Percentiles rank a stretch among this genome's conserved stretches.
phyloP scores from a whole-genome alignment of 2,797 vertebrate species.

The Coluber constrictor region DNA sequence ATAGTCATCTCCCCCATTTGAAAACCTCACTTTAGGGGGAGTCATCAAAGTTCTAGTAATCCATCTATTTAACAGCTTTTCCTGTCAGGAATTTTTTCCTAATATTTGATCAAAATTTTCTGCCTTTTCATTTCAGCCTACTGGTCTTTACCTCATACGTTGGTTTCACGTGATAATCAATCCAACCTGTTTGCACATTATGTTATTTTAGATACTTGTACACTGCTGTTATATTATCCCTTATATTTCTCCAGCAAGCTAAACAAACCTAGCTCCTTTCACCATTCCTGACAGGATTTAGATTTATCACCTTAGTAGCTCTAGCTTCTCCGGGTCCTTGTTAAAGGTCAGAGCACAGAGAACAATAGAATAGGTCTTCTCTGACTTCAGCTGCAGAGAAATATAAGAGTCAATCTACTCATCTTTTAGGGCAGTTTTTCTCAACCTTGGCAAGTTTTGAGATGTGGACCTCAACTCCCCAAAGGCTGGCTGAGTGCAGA shows the following conservation, averaged over 20 bases:
- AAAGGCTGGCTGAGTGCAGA: neutral
- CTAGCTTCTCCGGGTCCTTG: neutral
- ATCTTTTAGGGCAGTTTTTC: neutral
- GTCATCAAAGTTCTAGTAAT: neutral
- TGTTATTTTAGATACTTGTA: neutral
- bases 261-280: neutral
- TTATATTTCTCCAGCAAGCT: neutral
- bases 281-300: neutral
- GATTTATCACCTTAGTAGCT: neutral
- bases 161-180: neutral
- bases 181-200: neutral
- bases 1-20: neutral
- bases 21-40: neutral
- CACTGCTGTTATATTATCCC: neutral
- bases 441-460: neutral
- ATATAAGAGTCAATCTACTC: neutral
- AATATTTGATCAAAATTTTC: neutral
- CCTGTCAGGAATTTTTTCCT: neutral
- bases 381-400: neutral
- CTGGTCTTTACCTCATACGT: neutral
- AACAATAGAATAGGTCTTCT: neutral
- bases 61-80: neutral
- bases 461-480: neutral
- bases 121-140: neutral
- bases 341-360: neutral